Evolutionary conservation across 2,797 vertebrate species (phyloP).

Genomic region (Vireo griseus): DNA sequence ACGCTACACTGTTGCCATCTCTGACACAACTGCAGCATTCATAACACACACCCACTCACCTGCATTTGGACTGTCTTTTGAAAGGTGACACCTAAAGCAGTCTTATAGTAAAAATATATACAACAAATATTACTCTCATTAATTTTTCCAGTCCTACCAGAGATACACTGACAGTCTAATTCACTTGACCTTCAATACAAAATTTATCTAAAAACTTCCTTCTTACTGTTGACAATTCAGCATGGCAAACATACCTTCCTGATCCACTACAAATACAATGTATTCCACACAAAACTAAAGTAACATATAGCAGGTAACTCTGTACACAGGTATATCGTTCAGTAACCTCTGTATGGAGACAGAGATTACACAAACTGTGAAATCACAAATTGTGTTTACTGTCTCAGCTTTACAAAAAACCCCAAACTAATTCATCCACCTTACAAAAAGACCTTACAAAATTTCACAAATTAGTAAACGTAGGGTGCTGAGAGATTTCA

Average conservation of each 20-base stretch:
- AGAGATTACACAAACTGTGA: background rate
- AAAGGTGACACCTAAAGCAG: background rate
- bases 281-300: background rate
- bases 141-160: background rate
- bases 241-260: background rate
- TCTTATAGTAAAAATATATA: background rate
- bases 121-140: background rate
- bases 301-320: background rate
- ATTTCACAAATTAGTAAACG: background rate
- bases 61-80: background rate
- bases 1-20: rapidly evolving
- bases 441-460: background rate
- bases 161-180: background rate
- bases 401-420: background rate
- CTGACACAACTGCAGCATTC: background rate
- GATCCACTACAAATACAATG: rapidly evolving
- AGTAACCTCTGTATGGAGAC: rapidly evolving
- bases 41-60: rapidly evolving
- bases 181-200: background rate
- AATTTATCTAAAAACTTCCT: background rate
- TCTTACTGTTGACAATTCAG: background rate
- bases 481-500: background rate
- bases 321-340: background rate
- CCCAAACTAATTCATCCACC: background rate
- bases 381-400: background rate